A percentile compares a stretch with the other conserved stretches of the same genome.
Conservation (phyloP, 2,888 invertebrate genomes). For the Philereme vetulata region DNA sequence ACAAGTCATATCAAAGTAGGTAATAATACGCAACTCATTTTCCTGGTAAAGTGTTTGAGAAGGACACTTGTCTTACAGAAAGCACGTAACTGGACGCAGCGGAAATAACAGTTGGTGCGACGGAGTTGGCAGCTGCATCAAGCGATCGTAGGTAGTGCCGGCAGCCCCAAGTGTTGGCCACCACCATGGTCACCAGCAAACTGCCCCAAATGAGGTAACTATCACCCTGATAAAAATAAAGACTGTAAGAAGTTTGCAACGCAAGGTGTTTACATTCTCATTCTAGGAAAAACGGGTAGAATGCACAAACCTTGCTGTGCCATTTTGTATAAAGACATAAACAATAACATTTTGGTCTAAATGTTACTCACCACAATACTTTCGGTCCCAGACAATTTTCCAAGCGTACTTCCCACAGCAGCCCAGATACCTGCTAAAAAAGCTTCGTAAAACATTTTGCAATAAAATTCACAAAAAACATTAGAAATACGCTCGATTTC, state of each 20-base stretch:
- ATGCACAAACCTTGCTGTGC: no score
- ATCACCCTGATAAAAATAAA: constrained; percentile 55
- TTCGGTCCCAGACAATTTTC: constrained; percentile 84
- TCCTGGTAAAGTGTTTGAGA: no score
- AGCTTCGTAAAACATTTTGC: constrained; percentile 73
- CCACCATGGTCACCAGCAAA: constrained; percentile 78
- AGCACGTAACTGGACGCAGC: constrained; percentile 86
- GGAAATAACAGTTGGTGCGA: constrained; percentile 85
- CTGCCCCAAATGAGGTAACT: constrained; percentile 63
- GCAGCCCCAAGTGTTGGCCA: constrained; percentile 85
- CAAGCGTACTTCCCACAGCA: constrained; percentile 85
- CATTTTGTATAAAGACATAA: background rate
- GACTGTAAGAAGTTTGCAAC: background rate
- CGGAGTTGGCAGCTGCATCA: constrained; percentile 83
- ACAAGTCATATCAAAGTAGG: no score
- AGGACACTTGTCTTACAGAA: constrained; percentile 76
- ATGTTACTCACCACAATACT: constrained; percentile 60
- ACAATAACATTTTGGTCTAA: background rate
- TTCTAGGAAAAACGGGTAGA: no score
- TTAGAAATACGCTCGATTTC: no score
- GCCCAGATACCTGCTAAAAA: constrained; percentile 85
- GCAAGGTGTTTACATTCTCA: background rate
- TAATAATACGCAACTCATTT: no score
- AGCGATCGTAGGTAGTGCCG: constrained; percentile 86
- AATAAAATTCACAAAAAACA: constrained; percentile 44